Conservation (phyloP, 2,797 vertebrate species). For the Heteromormyrus szaboi region DNA sequence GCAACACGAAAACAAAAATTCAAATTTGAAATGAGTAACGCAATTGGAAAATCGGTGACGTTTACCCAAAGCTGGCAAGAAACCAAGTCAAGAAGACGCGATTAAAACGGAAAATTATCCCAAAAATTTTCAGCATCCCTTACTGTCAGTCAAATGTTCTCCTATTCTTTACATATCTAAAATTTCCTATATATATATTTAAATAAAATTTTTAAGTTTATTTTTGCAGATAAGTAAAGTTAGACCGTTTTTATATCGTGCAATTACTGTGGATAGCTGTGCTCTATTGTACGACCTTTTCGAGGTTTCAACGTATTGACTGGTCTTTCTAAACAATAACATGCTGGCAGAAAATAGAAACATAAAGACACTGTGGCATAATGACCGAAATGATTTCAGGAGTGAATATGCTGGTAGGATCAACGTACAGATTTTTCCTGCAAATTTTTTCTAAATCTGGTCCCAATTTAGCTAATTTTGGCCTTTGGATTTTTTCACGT, state of each 20-base stretch:
- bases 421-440: background rate
- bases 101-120: background rate
- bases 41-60: background rate
- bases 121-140: background rate
- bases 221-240: background rate
- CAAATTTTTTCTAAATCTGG: background rate
- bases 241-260: background rate
- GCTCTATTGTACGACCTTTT: background rate
- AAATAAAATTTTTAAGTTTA: background rate
- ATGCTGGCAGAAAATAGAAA: background rate
- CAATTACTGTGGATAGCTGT: background rate
- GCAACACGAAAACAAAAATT: conserved; percentile 3
- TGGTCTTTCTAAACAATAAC: background rate
- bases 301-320: background rate
- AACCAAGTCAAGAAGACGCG: conserved; percentile 1
- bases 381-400: background rate
- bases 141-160: conserved; percentile 5
- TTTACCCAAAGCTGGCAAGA: background rate
- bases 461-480: background rate
- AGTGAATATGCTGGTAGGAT: background rate
- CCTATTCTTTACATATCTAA: background rate
- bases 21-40: conserved; percentile 2
- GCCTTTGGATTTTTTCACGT: background rate
- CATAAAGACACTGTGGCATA: background rate
- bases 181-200: background rate